Evolutionary conservation across 2,797 vertebrate species (phyloP).

Genomic region (Microcaecilia unicolor): DNA sequence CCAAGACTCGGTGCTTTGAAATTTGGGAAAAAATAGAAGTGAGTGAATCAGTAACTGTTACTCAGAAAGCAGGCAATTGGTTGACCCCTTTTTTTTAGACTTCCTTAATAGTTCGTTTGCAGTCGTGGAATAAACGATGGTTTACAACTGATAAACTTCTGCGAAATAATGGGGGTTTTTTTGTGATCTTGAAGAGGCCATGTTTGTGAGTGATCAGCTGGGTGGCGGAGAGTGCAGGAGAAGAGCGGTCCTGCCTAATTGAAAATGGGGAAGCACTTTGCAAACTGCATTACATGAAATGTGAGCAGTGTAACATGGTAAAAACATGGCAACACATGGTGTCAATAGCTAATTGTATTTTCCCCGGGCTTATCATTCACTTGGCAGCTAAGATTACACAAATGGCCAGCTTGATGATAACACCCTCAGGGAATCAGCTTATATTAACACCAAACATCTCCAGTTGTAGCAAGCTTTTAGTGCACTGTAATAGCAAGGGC

Average conservation of each 20-base stretch:
- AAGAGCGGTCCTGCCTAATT: conserved; percentile 68
- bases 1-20: conserved; percentile 4
- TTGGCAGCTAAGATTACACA: conserved; percentile 22
- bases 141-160: too few relatives aligned
- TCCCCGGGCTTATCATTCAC: conserved; percentile 38
- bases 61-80: too few relatives aligned
- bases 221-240: too few relatives aligned
- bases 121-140: too few relatives aligned
- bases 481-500: too few relatives aligned
- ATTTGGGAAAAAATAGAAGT: conserved; percentile 7
- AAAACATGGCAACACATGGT: conserved; percentile 73
- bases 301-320: conserved; percentile 68
- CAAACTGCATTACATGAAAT: conserved; percentile 81
- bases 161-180: not conserved
- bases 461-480: conserved; percentile 13
- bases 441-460: conserved; percentile 18
- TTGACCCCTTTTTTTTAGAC: too few relatives aligned
- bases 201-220: not conserved
- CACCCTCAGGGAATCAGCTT: conserved; percentile 5
- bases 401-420: conserved; percentile 16
- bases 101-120: not conserved
- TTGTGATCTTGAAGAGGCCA: not conserved
- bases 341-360: conserved; percentile 77
- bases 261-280: conserved; percentile 84
- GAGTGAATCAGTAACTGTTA: too few relatives aligned